Percentiles rank a stretch among this genome's conserved stretches.
phyloP scores from a whole-genome alignment of 2,797 vertebrate genomes.

The Bovichtus variegatus region DNA sequence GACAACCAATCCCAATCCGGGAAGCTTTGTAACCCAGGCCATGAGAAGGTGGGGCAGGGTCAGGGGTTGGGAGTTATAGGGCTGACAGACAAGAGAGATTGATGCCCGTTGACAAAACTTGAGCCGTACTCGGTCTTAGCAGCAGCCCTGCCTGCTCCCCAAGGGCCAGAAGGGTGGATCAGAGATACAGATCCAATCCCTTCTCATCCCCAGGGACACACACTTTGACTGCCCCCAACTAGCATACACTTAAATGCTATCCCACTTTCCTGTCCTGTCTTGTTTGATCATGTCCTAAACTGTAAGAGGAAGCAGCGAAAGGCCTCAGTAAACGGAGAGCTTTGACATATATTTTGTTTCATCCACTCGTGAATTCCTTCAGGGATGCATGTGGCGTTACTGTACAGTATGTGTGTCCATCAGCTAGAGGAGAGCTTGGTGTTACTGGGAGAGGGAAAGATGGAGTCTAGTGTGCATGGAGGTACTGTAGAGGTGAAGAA shows the following conservation, averaged over 20 bases:
- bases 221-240: conserved; percentile 51
- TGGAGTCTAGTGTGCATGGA: conserved; percentile 26
- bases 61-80: conserved; percentile 76
- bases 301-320: conserved; percentile 62
- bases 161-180: conserved; percentile 53
- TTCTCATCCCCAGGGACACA: conserved; percentile 52
- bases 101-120: conserved; percentile 84
- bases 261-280: conserved; percentile 58
- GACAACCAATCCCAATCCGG: conserved; percentile 66
- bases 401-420: conserved; percentile 43
- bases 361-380: conserved; percentile 72
- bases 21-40: conserved; percentile 73
- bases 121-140: conserved; percentile 71
- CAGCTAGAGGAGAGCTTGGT: conserved; percentile 23
- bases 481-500: conserved; percentile 44
- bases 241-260: conserved; percentile 49
- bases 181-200: conserved; percentile 61
- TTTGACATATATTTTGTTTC: conserved; percentile 79
- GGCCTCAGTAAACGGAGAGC: conserved; percentile 71
- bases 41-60: conserved; percentile 75
- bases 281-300: conserved; percentile 71
- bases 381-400: conserved; percentile 30
- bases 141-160: conserved; percentile 68
- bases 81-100: conserved; percentile 83
- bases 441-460: conserved; percentile 32